Evolutionary conservation across 2,113 vertebrate species (phyloP).

Genomic region (Poeciliopsis occidentalis): DNA sequence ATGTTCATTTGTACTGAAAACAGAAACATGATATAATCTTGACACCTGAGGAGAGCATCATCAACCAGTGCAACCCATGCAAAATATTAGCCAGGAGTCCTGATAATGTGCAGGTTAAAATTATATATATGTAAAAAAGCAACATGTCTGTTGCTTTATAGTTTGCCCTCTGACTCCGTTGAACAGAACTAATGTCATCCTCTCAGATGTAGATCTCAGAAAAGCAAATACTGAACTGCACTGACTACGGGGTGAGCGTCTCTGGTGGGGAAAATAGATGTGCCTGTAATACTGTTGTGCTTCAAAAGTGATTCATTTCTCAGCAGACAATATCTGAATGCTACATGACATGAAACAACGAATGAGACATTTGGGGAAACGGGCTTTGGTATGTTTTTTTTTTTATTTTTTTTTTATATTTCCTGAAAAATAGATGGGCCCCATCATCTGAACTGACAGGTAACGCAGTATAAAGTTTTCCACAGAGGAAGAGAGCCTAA

Average conservation of each 20-base stretch:
- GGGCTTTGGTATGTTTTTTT: constrained; percentile 38
- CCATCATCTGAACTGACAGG: constrained; percentile 57
- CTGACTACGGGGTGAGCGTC: constrained; percentile 16
- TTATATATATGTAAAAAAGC: not conserved
- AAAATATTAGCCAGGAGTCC: no score
- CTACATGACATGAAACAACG: constrained; percentile 54
- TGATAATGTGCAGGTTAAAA: not conserved
- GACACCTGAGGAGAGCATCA: no score
- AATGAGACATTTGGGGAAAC: constrained; percentile 59
- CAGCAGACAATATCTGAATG: constrained; percentile 38
- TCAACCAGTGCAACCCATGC: no score
- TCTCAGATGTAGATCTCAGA: constrained; percentile 41
- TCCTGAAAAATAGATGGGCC: constrained; percentile 43
- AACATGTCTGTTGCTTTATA: not conserved
- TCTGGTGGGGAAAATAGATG: constrained; percentile 39
- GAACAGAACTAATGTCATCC: constrained; percentile 12
- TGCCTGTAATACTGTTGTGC: constrained; percentile 27
- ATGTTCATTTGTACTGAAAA: no score
- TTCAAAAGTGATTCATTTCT: constrained; percentile 45
- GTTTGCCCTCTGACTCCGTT: not conserved
- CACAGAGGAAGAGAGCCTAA: constrained; percentile 39
- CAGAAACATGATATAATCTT: no score
- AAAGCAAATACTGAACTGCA: constrained; percentile 10
- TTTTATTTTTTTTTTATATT: constrained; percentile 49
- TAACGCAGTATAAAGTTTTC: constrained; percentile 58